Base-by-base conservation (phyloP, 2,888 invertebrate genomes). In the Drosophila kambysellisi region DNA sequence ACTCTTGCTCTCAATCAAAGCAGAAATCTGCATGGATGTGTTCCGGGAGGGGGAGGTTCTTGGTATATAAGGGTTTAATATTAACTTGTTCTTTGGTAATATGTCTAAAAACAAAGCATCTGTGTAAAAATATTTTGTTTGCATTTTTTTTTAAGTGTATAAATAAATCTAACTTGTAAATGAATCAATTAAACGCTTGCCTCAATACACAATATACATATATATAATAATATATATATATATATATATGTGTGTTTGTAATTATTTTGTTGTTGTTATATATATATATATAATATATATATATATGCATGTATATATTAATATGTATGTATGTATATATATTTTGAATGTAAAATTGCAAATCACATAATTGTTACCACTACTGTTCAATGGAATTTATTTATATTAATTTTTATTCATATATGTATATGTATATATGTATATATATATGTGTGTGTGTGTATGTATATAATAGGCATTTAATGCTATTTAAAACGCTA, bases 341-440 rank as follows among this genome's bases (percentile, higher is more conserved):
- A 76, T 79, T 83, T 88, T 89, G 87, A 86, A 86, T 86, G 88
- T 88, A 87, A 87, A 88, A 88, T 88, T 88, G 88, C 89, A 86
- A 91, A 91, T 91, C 91, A 91, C 91, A 91, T 91, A 91, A 89
- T 86, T 86, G 89, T 91, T 91, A 80, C 90, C 78, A 79, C 88
- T 90, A 91, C 87, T 77, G 76, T 85, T 89, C 89, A 82, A 83
- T 85, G 82, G 83, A 81, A 84, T 88, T 83, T 73, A 70, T 76
- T 73, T 68, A 15, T 54, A 62, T 76, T 46, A 25, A 69, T 58
- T 66, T 43, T 64, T 72, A 60, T 58, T 51, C 54, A 56, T 67
- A 62, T 61, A 50, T 74, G 64, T 66, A 37, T 79, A 33, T 77
- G 37, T 79, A 30, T 69, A 69, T 82, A 74, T 85, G 72, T 84